phyloP scores from a whole-genome alignment of 92 coral and sea anemone species.

The Zoanthus gigantus region DNA sequence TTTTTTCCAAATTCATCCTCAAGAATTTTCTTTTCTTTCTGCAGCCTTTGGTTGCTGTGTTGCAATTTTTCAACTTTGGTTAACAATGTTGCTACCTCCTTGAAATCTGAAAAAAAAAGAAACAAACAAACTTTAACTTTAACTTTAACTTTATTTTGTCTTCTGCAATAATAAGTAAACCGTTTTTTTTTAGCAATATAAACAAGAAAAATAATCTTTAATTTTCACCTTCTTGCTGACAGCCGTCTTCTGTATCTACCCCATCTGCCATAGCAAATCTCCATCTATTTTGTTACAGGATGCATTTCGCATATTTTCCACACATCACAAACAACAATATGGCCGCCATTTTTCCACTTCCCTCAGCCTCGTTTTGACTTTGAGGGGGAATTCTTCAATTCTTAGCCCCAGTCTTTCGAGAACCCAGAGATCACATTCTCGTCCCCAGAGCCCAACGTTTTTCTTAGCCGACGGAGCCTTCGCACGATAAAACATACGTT shows the following conservation, averaged over 20 bases:
- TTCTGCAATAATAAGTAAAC: not conserved
- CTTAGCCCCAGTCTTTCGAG: too few relatives aligned
- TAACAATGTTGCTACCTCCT: slow-evolving; percentile 65
- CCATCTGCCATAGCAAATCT: slow-evolving; percentile 47
- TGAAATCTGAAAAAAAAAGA: slow-evolving; percentile 62
- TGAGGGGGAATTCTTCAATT: not conserved
- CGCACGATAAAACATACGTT: too few relatives aligned
- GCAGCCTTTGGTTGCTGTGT: slow-evolving; percentile 71
- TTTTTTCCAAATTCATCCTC: slow-evolving; percentile 95
- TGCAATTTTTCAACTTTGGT: slow-evolving; percentile 69
- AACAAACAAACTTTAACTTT: not conserved
- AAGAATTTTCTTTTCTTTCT: slow-evolving; percentile 64
- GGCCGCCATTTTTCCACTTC: slow-evolving; percentile 82
- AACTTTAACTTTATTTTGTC: not conserved
- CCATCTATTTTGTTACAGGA: slow-evolving; percentile 42
- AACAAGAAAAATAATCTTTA: not conserved
- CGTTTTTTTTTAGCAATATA: not conserved
- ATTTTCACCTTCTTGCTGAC: slow-evolving; percentile 43
- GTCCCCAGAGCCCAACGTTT: too few relatives aligned
- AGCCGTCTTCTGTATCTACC: slow-evolving; percentile 27
- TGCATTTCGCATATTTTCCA: slow-evolving; percentile 35
- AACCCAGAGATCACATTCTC: not conserved
- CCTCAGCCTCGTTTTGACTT: slow-evolving; percentile 71
- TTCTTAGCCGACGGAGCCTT: too few relatives aligned
- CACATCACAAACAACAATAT: slow-evolving; percentile 38